Percentiles rank a stretch among this genome's conserved stretches.
Evolutionary conservation across 2,113 vertebrate species (phyloP).

Genomic region (Anolis sagrei): DNA sequence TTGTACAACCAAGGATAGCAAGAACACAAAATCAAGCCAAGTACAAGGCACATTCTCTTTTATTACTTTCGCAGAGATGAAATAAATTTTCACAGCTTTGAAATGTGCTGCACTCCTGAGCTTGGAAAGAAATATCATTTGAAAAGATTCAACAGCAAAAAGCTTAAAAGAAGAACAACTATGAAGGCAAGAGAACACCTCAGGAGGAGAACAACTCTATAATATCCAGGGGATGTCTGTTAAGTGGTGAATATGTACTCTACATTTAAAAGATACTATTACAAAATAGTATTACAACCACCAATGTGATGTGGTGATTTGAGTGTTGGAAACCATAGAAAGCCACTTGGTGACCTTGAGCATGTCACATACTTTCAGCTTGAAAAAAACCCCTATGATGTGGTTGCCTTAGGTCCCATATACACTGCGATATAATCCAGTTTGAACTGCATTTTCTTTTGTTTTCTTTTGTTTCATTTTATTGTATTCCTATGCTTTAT

Average conservation of each 20-base stretch:
- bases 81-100: slow-evolving; percentile 24
- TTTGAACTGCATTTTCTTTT: too few relatives aligned
- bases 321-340: too few relatives aligned
- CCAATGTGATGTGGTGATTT: too few relatives aligned
- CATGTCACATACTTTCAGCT: too few relatives aligned
- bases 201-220: neutral
- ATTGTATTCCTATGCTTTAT: too few relatives aligned
- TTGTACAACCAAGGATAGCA: neutral
- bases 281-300: too few relatives aligned
- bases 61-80: neutral
- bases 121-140: neutral
- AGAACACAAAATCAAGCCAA: neutral
- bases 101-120: neutral
- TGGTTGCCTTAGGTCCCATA: too few relatives aligned
- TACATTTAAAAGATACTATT: neutral
- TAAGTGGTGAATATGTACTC: neutral
- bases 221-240: neutral
- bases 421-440: too few relatives aligned
- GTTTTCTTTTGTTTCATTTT: too few relatives aligned
- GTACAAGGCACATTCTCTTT: neutral
- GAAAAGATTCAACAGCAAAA: slow-evolving; percentile 13
- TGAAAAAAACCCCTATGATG: too few relatives aligned
- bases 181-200: neutral
- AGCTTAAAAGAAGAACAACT: neutral
- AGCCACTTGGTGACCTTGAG: too few relatives aligned